These are phyloP conservation scores for Laterallus jamaicensis DNA, from an alignment of 2,113 vertebrate genomes.

Conservation along the genomic window DNA sequence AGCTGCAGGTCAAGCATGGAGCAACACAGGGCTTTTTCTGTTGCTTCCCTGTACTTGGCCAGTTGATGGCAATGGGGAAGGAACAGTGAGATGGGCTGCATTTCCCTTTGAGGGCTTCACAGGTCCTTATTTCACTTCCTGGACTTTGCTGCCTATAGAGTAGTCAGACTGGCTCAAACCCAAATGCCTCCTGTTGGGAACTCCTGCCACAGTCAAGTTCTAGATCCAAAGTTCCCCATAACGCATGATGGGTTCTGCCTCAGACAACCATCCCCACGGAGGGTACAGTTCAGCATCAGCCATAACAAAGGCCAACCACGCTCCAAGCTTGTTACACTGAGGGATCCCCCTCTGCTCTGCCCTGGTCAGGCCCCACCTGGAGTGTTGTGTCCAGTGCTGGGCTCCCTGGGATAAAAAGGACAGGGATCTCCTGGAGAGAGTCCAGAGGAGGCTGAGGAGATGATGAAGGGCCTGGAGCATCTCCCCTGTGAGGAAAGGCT, in stretches of 20 bases:
- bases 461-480: too few species aligned
- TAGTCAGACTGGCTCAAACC: background rate
- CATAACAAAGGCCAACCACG: background rate
- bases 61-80: background rate
- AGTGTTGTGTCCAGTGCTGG: too few species aligned
- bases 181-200: background rate
- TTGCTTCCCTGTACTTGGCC: background rate
- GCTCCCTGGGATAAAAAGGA: too few species aligned
- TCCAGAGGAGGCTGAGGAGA: too few species aligned
- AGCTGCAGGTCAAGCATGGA: background rate
- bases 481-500: too few species aligned
- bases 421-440: too few species aligned
- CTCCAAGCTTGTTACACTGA: background rate
- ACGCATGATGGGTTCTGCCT: background rate
- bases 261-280: background rate
- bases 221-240: background rate
- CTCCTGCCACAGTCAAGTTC: background rate
- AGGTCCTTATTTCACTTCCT: background rate
- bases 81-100: background rate
- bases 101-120: background rate
- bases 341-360: too few species aligned
- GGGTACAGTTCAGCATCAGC: background rate
- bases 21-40: background rate
- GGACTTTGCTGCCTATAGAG: background rate
- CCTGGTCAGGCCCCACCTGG: too few species aligned